Conservation (phyloP, 2,797 vertebrate genomes). For the Sternarchorhynchus goeldii region DNA sequence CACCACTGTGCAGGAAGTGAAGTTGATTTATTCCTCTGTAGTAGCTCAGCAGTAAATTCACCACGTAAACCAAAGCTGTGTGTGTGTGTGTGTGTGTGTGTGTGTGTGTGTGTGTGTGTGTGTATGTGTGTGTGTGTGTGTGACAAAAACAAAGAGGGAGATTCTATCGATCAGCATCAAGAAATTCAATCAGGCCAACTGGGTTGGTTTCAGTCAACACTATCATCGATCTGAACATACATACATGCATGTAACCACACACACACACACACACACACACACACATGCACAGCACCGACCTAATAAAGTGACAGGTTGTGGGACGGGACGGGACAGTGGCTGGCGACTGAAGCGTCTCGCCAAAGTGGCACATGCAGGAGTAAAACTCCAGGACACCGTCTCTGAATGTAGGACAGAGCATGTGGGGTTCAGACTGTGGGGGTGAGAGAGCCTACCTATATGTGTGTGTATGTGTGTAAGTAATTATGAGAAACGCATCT, state of each 20-base stretch:
- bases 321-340: constrained; percentile 15
- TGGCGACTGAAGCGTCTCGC: constrained; percentile 8
- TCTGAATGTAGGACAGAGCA: too few species aligned
- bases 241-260: constrained; percentile 38
- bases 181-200: constrained; percentile 55
- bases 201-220: constrained; percentile 40
- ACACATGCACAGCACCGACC: constrained; percentile 22
- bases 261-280: constrained; percentile 1
- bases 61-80: neutral
- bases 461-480: too few species aligned
- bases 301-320: constrained; percentile 20
- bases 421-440: too few species aligned
- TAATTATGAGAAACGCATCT: too few species aligned
- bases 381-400: too few species aligned
- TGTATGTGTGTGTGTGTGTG: constrained; percentile 26
- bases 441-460: too few species aligned
- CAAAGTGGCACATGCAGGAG: too few species aligned
- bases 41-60: too few species aligned
- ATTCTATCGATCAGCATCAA: constrained; percentile 49
- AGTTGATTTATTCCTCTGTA: neutral
- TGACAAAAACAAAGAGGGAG: constrained; percentile 12
- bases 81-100: constrained; percentile 31
- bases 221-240: constrained; percentile 21
- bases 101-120: constrained; percentile 38
- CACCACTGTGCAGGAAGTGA: neutral